A percentile compares a stretch with the other conserved stretches of the same genome.
Evolutionary conservation across 2,113 vertebrate genomes (phyloP).

Genomic region (Motacilla alba): DNA sequence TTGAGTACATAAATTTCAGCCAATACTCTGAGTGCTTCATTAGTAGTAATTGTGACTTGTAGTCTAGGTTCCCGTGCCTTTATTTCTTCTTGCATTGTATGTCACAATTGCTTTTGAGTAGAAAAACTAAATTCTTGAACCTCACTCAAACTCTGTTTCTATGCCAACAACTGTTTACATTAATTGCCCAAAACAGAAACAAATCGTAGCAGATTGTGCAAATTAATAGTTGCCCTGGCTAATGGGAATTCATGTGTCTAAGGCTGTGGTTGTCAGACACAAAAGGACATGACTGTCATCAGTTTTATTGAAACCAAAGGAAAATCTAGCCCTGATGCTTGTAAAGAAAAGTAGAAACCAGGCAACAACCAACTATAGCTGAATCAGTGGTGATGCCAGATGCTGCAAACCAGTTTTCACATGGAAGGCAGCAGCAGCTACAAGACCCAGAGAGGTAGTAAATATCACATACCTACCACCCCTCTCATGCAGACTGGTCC

Average conservation of each 20-base stretch:
- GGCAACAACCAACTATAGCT: not conserved
- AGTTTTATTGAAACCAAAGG: not conserved
- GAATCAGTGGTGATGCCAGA: not conserved
- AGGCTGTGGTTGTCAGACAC: not conserved
- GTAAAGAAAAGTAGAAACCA: not conserved
- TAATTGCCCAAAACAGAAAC: not conserved
- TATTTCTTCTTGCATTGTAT: not conserved
- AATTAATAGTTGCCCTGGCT: not conserved
- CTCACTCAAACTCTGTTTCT: not conserved
- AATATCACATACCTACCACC: not conserved
- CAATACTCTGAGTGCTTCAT: not conserved
- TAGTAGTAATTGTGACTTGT: not conserved
- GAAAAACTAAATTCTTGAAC: not conserved
- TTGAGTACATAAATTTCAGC: not conserved
- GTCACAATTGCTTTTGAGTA: not conserved
- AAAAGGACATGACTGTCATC: not conserved
- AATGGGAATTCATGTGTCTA: not conserved
- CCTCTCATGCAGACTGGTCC: not conserved
- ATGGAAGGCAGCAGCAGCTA: not conserved
- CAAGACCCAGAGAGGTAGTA: not conserved
- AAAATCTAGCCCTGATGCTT: not conserved
- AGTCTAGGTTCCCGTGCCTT: not conserved
- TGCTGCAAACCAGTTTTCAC: not conserved
- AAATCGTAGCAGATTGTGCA: not conserved
- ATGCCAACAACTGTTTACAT: not conserved